Percentiles rank a stretch among this genome's conserved stretches.
phyloP scores from a whole-genome alignment of 2,113 vertebrate species.

The Balaenoptera acutorostrata region DNA sequence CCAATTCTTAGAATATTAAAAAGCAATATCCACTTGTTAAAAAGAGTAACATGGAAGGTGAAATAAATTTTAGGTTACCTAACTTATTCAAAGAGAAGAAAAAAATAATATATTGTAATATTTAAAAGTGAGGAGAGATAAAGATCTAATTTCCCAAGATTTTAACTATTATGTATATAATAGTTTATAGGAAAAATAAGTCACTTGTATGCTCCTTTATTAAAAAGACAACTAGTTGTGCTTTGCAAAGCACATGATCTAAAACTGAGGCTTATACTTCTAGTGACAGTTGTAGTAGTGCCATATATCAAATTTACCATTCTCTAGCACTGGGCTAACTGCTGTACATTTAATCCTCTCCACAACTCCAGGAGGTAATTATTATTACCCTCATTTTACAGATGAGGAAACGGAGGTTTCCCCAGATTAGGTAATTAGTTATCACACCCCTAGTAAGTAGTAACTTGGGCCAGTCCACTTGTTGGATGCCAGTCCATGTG shows the following conservation, averaged over 20 bases:
- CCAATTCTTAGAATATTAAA: background rate
- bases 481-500: background rate
- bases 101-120: background rate
- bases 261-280: background rate
- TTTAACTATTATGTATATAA: background rate
- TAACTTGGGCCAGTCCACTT: background rate
- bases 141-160: background rate
- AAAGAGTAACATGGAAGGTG: background rate
- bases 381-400: background rate
- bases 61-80: background rate
- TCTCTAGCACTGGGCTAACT: background rate
- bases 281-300: background rate
- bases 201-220: background rate
- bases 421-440: background rate
- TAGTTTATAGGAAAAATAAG: background rate
- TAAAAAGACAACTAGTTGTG: background rate
- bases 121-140: background rate
- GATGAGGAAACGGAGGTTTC: background rate
- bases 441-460: background rate
- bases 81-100: background rate
- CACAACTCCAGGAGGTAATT: background rate
- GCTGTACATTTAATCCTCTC: background rate
- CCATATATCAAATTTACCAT: background rate
- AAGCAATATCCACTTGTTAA: background rate
- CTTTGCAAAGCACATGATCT: background rate